Percentiles rank a stretch among this genome's conserved stretches.
Conservation (phyloP, 2,888 invertebrate species). For the Maniola hyperantus region DNA sequence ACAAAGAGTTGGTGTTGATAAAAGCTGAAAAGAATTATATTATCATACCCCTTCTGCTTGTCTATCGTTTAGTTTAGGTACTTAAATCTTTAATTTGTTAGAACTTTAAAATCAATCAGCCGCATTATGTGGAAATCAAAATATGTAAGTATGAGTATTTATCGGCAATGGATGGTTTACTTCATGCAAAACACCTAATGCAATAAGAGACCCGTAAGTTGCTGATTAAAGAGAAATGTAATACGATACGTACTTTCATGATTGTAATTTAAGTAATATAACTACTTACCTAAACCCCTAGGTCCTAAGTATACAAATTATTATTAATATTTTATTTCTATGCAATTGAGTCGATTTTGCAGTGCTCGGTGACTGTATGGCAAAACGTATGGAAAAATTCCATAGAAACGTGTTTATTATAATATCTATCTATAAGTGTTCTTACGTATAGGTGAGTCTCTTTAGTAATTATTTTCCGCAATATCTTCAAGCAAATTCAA, state of each 20-base stretch:
- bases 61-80: too few species aligned
- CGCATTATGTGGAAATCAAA: not conserved
- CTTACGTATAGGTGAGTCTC: not conserved
- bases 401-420: not conserved
- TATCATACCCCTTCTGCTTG: not conserved
- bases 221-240: not conserved
- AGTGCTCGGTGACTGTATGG: not conserved
- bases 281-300: too few species aligned
- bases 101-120: not conserved
- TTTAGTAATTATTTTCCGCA: not conserved
- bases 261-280: too few species aligned
- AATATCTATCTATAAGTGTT: too few species aligned
- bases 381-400: not conserved
- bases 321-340: not conserved
- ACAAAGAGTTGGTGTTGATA: not conserved
- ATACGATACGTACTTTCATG: not conserved
- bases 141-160: not conserved
- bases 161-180: too few species aligned
- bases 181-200: not conserved
- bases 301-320: too few species aligned
- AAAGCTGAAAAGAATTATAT: not conserved
- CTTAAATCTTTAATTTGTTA: too few species aligned
- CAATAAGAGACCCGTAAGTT: slow-evolving; percentile 2
- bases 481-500: not conserved
- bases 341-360: not conserved